A percentile compares a stretch with the other conserved stretches of the same genome.
phyloP scores from a whole-genome alignment of 2,113 vertebrate genomes.

The Labrus mixtus region DNA sequence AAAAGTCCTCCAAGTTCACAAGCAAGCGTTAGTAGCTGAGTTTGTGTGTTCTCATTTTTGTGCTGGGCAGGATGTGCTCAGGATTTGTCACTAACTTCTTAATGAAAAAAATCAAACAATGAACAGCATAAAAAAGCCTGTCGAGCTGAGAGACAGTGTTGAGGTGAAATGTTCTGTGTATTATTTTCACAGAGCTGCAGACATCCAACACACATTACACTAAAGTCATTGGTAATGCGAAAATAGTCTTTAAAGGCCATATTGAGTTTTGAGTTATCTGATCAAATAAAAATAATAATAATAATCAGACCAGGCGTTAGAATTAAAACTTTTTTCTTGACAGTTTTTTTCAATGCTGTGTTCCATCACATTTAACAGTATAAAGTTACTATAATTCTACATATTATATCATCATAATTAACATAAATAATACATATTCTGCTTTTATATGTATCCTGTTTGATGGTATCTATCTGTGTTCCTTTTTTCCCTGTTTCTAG shows the following conservation, averaged over 20 bases:
- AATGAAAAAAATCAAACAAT: background rate
- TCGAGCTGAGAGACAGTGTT: no score
- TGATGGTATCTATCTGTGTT: no score
- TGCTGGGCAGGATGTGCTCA: background rate
- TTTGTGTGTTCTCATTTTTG: background rate
- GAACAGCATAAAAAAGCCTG: no score
- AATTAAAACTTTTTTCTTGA: no score
- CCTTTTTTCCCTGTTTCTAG: slow-evolving; percentile 24
- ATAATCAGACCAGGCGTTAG: no score
- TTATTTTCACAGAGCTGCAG: no score
- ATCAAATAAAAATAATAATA: background rate
- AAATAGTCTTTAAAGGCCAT: background rate
- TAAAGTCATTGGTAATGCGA: background rate
- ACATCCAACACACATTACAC: no score
- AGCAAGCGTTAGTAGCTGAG: background rate
- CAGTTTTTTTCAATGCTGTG: background rate
- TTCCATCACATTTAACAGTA: no score
- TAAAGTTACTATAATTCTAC: no score
- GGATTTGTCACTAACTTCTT: background rate
- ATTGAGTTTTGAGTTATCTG: background rate
- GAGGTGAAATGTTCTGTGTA: no score
- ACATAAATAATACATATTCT: no score
- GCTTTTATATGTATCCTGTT: background rate
- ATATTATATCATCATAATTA: no score
- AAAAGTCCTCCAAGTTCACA: background rate